phyloP scores from a whole-genome alignment of 2,113 vertebrate species.

The Campylorhamphus procurvoides region DNA sequence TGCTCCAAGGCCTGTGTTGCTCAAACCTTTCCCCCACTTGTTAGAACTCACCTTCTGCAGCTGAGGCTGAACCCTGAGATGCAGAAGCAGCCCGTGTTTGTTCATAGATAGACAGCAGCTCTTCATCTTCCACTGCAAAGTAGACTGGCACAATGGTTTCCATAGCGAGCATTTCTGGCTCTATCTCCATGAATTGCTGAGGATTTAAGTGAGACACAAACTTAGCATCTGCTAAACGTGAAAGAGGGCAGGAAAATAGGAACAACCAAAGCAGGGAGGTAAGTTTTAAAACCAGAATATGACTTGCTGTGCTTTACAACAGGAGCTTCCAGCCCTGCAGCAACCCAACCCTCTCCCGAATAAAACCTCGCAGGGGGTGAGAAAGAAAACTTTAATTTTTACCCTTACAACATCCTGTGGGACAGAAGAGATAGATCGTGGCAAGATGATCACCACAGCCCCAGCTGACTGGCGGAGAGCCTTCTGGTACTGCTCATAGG shows the following conservation, averaged over 20 bases:
- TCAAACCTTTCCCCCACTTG: background rate
- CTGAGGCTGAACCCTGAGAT: constrained; percentile 88
- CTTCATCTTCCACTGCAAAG: constrained; percentile 94
- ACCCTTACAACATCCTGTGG: constrained; percentile 95
- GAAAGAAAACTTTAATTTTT: background rate
- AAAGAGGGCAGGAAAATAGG: background rate
- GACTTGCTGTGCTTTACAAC: background rate
- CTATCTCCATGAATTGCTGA: constrained; percentile 98
- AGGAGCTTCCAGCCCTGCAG: background rate
- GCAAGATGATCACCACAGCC: constrained; percentile 94
- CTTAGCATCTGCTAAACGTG: background rate
- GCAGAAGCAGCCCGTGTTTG: constrained; percentile 92
- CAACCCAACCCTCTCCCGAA: background rate
- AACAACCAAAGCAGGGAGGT: background rate
- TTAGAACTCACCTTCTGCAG: constrained; percentile 87
- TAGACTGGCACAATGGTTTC: constrained; percentile 96
- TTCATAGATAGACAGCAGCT: constrained; percentile 93
- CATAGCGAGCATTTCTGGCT: constrained; percentile 95
- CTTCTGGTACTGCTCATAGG: constrained; percentile 94
- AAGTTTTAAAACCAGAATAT: background rate
- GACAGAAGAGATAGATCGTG: constrained; percentile 89
- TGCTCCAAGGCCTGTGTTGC: background rate
- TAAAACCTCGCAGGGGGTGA: accelerated
- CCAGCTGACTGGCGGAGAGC: constrained; percentile 94
- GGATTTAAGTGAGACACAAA: background rate